Conservation (phyloP, 2,113 vertebrate species). For the Sclerurus mexicanus region DNA sequence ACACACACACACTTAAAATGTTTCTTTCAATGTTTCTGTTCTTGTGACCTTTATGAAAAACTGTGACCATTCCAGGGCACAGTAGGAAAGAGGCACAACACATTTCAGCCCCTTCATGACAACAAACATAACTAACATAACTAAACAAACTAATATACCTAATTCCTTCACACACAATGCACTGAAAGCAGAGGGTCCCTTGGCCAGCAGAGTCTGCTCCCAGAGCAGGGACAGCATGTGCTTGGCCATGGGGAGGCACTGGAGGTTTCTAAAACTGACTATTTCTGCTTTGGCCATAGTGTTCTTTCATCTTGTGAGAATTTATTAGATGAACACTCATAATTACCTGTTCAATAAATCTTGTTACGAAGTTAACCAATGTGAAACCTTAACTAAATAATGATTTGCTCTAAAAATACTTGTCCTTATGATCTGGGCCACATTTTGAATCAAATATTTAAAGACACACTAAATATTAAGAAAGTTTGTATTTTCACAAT, state of each 20-base stretch:
- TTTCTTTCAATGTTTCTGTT: not conserved
- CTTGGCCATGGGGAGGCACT: not conserved
- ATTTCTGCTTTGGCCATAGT: not conserved
- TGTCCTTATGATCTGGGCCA: not conserved
- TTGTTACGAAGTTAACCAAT: not conserved
- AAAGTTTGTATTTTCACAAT: not conserved
- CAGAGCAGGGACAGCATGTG: not conserved
- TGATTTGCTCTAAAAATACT: not conserved
- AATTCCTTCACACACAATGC: not conserved
- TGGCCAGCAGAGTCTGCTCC: not conserved
- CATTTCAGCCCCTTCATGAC: fast-evolving
- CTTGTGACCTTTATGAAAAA: not conserved
- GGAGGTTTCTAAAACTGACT: not conserved
- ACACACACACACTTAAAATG: not conserved
- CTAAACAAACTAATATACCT: not conserved
- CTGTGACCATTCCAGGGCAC: not conserved
- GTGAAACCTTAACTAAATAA: not conserved
- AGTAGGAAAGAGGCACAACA: not conserved
- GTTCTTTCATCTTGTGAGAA: not conserved
- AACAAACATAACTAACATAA: not conserved
- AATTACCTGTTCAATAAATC: not conserved
- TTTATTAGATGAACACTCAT: not conserved
- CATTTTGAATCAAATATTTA: not conserved
- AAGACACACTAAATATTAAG: not conserved
- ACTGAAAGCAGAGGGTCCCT: not conserved